Evolutionary conservation across 1,140 invertebrate genomes (phyloP), one percentile per base, ranked within the genome.

Genomic region (Tetramorium alpestre): DNA sequence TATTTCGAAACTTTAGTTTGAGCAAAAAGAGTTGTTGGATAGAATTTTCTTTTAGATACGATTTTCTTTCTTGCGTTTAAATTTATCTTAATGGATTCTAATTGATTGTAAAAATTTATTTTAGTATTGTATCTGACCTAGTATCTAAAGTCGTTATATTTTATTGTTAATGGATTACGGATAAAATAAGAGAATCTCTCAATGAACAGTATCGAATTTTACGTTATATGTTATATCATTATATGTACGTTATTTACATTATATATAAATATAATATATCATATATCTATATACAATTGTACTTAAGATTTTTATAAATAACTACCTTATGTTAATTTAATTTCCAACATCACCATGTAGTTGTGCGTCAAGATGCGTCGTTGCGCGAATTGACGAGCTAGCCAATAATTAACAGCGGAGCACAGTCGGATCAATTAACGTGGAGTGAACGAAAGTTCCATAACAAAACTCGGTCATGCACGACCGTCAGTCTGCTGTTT

Each of bases 401-500:
- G 65, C 41, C 72, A 60, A 89, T 89, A 90, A 90, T 90, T 90
- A 89, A 90, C 80, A 72, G 80, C 54, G 13, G 65, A 22, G 41
- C 65, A 58, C 67, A 70, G 80, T 72, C 67, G 58, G 49, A 49
- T 77, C 89, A 90, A 90, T 90, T 90, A 90, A 90, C 70, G 62
- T 51, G 25, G 13, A 41, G 22, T 3, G 51, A 65, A 58, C 7
- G 87, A 90, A 90, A 90, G 87, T 86, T 86, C 75, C 69, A 82
- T 90, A 88, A 88, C 89, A 51, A 90, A 88, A 70, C 86, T 65
- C 70, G 49, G 6, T 88, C 78, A 91, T 90, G 80, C 84, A 75
- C 56, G 80, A 69, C 62, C 69, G 38, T 54, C 64, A 33, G 75
- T 88, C 47, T 76, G 56, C 33, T 67, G 85, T 62, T 91, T 93